phyloP scores from a whole-genome alignment of 2,113 vertebrate genomes.

The Mus pahari region DNA sequence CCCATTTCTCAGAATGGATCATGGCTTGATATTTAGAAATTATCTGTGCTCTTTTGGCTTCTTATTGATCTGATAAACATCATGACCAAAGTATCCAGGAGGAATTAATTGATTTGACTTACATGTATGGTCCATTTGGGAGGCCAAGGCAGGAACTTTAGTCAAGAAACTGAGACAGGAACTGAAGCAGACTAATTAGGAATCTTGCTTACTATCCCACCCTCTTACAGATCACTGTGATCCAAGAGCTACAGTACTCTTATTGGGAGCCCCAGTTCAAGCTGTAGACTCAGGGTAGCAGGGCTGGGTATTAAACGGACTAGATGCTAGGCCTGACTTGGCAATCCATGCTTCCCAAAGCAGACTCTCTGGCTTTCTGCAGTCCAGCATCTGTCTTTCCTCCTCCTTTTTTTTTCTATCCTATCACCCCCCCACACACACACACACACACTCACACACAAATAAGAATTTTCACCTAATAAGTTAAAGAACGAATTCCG shows the following conservation, averaged over 20 bases:
- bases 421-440: too few species aligned
- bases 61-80: neutral
- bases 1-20: neutral
- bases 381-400: accelerated
- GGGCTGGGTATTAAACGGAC: accelerated
- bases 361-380: too few species aligned
- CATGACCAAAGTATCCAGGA: neutral
- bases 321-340: accelerated
- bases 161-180: neutral
- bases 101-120: neutral
- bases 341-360: neutral
- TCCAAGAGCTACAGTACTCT: too few species aligned
- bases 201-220: neutral
- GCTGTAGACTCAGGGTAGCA: neutral
- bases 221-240: neutral
- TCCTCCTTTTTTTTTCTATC: neutral
- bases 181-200: neutral
- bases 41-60: neutral
- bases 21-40: neutral
- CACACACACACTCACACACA: too few species aligned
- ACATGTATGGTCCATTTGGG: neutral
- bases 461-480: neutral
- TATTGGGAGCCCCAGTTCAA: neutral
- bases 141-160: neutral
- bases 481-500: neutral